Evolutionary conservation across 2,888 invertebrate genomes (phyloP).

Genomic region (Eupithecia inturbata): DNA sequence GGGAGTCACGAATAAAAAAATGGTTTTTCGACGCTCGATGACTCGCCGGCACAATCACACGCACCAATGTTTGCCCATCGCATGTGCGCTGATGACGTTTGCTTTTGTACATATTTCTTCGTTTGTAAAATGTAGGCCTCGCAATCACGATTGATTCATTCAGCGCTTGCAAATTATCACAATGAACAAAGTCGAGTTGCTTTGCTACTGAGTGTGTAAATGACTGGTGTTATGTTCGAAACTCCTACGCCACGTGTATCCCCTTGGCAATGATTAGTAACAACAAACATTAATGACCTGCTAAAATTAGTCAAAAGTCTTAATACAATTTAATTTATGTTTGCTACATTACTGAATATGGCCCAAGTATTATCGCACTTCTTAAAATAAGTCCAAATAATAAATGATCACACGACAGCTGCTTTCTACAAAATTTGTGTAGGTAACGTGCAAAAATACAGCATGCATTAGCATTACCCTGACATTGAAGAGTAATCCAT

Average conservation of each 20-base stretch:
- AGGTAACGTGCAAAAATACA: slow-evolving; percentile 37
- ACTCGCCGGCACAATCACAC: slow-evolving; percentile 71
- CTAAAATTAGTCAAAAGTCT: slow-evolving; percentile 41
- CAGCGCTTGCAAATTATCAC: slow-evolving; percentile 28
- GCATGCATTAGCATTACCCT: slow-evolving; percentile 53
- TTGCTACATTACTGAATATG: slow-evolving; percentile 24
- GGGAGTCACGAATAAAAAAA: slow-evolving; percentile 74
- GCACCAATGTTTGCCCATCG: slow-evolving; percentile 74
- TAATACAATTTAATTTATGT: slow-evolving; percentile 15
- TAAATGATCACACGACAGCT: neutral
- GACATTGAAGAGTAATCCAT: slow-evolving; percentile 57
- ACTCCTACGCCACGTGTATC: slow-evolving; percentile 47
- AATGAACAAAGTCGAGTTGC: slow-evolving; percentile 14
- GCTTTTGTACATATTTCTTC: slow-evolving; percentile 65
- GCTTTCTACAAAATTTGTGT: slow-evolving; percentile 38
- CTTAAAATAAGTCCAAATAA: slow-evolving; percentile 27
- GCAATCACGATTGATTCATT: slow-evolving; percentile 37
- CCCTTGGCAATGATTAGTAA: slow-evolving; percentile 73
- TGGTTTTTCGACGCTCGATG: slow-evolving; percentile 53
- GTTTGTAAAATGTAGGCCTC: slow-evolving; percentile 47
- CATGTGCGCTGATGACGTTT: slow-evolving; percentile 77
- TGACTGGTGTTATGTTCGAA: slow-evolving; percentile 26
- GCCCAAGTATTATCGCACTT: slow-evolving; percentile 26
- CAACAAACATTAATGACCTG: slow-evolving; percentile 71
- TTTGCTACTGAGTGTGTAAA: neutral